Evolutionary conservation across 2,888 invertebrate genomes (phyloP).

Genomic region (Timema podura): DNA sequence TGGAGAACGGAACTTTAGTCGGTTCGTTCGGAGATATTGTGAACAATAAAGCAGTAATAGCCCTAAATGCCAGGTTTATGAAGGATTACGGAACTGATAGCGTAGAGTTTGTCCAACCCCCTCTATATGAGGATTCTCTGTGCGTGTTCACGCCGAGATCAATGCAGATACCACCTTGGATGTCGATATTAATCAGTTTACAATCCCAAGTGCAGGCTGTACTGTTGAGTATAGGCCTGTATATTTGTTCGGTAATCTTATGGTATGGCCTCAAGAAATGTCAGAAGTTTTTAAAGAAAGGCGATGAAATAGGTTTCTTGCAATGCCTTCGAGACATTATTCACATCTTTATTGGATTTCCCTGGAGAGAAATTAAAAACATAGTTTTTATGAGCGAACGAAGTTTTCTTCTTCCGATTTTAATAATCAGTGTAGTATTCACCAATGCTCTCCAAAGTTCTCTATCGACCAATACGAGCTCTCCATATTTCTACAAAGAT

Average conservation of each 20-base stretch:
- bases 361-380: neutral
- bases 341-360: neutral
- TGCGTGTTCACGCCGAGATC: neutral
- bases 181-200: neutral
- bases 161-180: neutral
- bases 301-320: neutral
- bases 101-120: neutral
- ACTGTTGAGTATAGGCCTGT: neutral
- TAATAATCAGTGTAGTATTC: neutral
- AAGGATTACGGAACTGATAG: neutral
- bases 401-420: neutral
- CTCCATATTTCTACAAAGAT: neutral
- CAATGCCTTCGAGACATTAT: neutral
- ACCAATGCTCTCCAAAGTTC: constrained; percentile 4
- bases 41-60: neutral
- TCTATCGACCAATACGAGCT: constrained; percentile 3
- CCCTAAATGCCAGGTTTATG: constrained; percentile 4
- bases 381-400: neutral
- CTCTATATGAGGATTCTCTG: neutral
- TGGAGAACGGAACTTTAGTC: neutral
- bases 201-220: neutral
- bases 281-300: neutral
- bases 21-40: neutral
- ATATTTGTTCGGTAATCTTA: neutral
- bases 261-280: neutral